These are phyloP conservation scores for Rhineura floridana DNA, from an alignment of 2,113 vertebrate species.

Conservation along the genomic window DNA sequence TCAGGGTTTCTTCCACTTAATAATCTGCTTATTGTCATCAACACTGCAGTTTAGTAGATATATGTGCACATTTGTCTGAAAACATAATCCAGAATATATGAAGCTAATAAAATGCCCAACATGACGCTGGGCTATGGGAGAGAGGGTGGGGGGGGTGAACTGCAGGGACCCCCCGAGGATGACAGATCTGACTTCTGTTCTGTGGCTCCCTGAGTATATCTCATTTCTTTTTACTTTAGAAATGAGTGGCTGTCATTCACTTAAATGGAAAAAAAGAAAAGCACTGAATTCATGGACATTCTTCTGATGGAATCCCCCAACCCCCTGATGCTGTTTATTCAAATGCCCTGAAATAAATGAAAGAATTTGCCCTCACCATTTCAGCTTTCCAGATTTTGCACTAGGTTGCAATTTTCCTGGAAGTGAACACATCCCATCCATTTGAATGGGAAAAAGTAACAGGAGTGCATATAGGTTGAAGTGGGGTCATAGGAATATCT, in stretches of 20 bases:
- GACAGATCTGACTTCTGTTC: background rate
- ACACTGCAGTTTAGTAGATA: background rate
- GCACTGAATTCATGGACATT: background rate
- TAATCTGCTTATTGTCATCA: conserved; percentile 25
- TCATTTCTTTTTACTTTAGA: background rate
- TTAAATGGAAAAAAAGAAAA: background rate
- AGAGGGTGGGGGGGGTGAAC: background rate
- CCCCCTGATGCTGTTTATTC: background rate
- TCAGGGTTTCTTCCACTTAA: conserved; percentile 8
- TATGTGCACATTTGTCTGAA: background rate
- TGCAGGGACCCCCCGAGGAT: background rate
- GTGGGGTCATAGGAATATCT: background rate
- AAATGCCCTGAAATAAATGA: background rate
- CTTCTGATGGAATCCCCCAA: background rate
- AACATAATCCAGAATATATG: background rate
- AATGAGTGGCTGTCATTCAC: background rate
- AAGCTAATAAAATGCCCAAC: background rate
- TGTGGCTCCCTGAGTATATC: background rate
- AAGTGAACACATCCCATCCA: background rate
- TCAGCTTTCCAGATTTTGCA: background rate
- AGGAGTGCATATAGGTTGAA: background rate
- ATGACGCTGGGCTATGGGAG: background rate
- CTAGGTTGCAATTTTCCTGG: background rate
- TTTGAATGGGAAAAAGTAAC: background rate
- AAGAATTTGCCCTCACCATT: background rate